Conservation (phyloP, 2,113 vertebrate genomes). For the Columba janthina region DNA sequence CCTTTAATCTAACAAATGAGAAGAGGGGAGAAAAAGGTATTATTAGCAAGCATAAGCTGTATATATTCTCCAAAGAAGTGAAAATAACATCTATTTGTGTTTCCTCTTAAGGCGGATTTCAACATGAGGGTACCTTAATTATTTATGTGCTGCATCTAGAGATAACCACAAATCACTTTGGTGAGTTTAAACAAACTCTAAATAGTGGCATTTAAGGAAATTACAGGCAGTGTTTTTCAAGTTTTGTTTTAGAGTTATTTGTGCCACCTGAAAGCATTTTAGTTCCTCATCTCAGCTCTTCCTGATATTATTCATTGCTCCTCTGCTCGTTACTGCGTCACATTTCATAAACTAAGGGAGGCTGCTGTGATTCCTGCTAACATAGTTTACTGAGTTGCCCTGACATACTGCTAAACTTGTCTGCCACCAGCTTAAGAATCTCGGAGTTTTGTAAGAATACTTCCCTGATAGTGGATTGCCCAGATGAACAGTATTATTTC, state of each 20-base stretch:
- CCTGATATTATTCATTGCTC: background rate
- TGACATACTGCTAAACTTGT: background rate
- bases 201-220: background rate
- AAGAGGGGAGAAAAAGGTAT: background rate
- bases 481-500: background rate
- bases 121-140: background rate
- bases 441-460: background rate
- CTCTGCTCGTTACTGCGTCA: background rate
- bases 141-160: constrained; percentile 10
- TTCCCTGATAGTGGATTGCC: background rate
- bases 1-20: constrained; percentile 28
- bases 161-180: background rate
- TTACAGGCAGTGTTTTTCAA: background rate
- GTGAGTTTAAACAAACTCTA: background rate
- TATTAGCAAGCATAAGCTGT: constrained; percentile 41
- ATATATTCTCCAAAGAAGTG: constrained; percentile 9
- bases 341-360: background rate
- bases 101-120: background rate
- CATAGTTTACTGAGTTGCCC: background rate
- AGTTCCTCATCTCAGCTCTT: background rate
- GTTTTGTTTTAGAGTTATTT: background rate
- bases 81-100: constrained; percentile 30
- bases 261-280: background rate
- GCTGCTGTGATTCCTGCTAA: background rate
- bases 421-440: background rate